Conservation (phyloP, 2,113 vertebrate species). For the Pollimyrus isidori region DNA sequence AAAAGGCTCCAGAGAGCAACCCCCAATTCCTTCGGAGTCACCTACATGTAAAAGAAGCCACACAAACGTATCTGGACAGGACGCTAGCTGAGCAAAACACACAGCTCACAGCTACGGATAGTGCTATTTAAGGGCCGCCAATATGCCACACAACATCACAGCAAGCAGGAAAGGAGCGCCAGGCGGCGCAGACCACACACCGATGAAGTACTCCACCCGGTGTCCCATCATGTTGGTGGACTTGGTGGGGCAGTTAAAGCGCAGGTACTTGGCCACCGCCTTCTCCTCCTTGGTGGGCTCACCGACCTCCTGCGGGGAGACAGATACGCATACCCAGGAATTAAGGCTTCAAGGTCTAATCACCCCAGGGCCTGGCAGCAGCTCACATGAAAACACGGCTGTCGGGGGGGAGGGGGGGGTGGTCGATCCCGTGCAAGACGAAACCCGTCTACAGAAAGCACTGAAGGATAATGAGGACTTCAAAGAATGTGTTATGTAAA, state of each 20-base stretch:
- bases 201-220: constrained; percentile 93
- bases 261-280: constrained; percentile 91
- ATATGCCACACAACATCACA: background rate
- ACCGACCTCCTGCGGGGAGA: constrained; percentile 77
- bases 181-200: constrained; percentile 51
- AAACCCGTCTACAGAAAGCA: background rate
- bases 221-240: constrained; percentile 99
- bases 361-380: background rate
- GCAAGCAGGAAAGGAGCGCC: background rate
- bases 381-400: background rate
- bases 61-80: background rate
- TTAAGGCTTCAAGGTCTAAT: background rate
- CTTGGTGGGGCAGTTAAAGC: constrained; percentile 96
- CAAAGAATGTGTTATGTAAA: background rate
- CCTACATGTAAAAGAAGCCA: background rate
- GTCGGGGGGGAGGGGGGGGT: background rate
- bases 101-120: background rate
- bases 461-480: background rate
- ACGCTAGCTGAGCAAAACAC: background rate
- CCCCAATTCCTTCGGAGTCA: background rate
- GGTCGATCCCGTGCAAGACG: background rate
- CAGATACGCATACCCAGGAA: background rate
- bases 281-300: constrained; percentile 98
- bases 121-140: background rate
- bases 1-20: background rate